These are phyloP conservation scores for Prunella himalayana DNA, from an alignment of 2,113 vertebrate species.

Conservation along the genomic window DNA sequence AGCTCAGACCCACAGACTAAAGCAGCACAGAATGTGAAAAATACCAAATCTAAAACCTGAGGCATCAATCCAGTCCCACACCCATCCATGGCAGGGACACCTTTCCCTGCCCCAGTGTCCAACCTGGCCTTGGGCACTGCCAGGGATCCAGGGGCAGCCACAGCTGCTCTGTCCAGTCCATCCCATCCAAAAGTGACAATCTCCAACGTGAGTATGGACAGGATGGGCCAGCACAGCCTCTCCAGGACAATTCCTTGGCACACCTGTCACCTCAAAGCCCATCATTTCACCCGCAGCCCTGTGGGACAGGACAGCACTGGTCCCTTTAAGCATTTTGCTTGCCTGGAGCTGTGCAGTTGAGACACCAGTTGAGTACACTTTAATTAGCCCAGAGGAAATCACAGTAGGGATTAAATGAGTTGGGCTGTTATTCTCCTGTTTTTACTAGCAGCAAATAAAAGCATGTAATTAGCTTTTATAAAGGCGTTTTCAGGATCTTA, in stretches of 20 bases:
- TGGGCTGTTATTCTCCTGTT: slow-evolving; percentile 62
- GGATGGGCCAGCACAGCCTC: background rate
- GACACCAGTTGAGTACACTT: slow-evolving; percentile 44
- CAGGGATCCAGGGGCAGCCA: background rate
- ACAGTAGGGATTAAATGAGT: slow-evolving; percentile 56
- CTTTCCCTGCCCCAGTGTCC: background rate
- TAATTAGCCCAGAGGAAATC: slow-evolving; percentile 71
- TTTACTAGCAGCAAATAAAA: slow-evolving; percentile 62
- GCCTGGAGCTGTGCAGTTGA: background rate
- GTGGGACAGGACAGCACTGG: background rate
- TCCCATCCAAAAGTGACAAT: accelerated
- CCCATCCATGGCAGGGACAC: background rate
- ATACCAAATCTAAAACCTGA: background rate
- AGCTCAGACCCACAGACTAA: accelerated
- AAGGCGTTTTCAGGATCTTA: slow-evolving; percentile 9
- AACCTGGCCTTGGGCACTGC: background rate
- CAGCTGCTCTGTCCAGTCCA: background rate
- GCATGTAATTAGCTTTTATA: slow-evolving; percentile 50
- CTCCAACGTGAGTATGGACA: accelerated
- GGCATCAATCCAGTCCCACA: background rate
- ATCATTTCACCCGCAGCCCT: background rate
- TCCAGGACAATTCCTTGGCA: background rate
- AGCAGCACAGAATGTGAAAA: background rate
- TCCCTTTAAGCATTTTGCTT: slow-evolving; percentile 38
- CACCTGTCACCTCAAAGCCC: background rate